Evolutionary conservation across 2,113 vertebrate genomes (phyloP).

Genomic region (Zosterops borbonicus): DNA sequence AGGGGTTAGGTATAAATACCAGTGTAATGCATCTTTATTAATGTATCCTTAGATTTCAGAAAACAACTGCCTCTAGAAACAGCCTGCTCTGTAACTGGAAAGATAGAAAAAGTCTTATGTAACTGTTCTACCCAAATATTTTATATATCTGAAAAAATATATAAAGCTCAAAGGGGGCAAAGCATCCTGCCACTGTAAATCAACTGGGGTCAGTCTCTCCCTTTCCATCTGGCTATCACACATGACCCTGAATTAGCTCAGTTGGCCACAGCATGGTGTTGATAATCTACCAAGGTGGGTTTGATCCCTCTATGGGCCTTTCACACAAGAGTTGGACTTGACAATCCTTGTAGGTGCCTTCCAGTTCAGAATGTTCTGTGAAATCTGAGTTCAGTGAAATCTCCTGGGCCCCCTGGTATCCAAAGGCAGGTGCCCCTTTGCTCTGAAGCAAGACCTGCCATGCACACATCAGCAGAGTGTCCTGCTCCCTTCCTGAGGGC

Average conservation of each 20-base stretch:
- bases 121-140: not conserved
- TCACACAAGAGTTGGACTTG: not conserved
- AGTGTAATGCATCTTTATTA: not conserved
- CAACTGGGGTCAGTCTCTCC: not conserved
- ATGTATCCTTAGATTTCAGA: not conserved
- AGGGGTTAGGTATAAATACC: not conserved
- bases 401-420: not conserved
- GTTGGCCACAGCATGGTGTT: not conserved
- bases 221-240: not conserved
- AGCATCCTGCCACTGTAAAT: not conserved
- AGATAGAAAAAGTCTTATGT: not conserved
- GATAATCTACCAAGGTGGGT: not conserved
- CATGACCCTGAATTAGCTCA: not conserved
- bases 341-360: not conserved
- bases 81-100: not conserved
- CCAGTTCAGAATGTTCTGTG: not conserved
- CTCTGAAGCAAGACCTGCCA: not conserved
- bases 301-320: not conserved
- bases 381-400: not conserved
- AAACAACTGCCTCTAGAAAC: not conserved
- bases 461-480: accelerated
- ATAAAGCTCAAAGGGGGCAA: not conserved
- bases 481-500: not conserved
- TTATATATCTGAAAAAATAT: not conserved
- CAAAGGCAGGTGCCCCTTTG: not conserved